phyloP scores from a whole-genome alignment of 1,140 invertebrate species.

The Venustaconcha ellipsiformis region DNA sequence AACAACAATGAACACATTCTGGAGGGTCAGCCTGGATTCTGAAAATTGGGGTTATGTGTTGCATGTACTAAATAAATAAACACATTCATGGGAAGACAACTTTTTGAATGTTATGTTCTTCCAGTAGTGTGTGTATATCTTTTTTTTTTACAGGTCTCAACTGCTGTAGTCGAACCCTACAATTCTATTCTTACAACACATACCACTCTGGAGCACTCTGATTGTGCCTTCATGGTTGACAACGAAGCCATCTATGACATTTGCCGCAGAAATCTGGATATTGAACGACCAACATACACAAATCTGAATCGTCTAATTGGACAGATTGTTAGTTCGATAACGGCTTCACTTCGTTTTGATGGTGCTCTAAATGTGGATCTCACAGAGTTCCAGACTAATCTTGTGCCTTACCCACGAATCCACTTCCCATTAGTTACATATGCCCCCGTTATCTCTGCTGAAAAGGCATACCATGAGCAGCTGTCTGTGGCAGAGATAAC shows the following conservation, averaged over 20 bases:
- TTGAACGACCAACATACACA: slow-evolving; percentile 78
- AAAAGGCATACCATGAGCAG: slow-evolving; percentile 69
- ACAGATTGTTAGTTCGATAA: slow-evolving; percentile 82
- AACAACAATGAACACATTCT: no score
- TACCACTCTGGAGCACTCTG: slow-evolving; percentile 69
- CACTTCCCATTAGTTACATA: slow-evolving; percentile 67
- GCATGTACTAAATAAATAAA: no score
- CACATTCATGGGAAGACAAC: no score
- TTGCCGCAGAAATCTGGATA: slow-evolving; percentile 88
- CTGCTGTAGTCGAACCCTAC: slow-evolving; percentile 70
- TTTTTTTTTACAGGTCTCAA: slow-evolving; percentile 52
- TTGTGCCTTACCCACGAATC: slow-evolving; percentile 68
- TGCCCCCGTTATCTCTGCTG: slow-evolving; percentile 65
- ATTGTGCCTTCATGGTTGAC: slow-evolving; percentile 78
- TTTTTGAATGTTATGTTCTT: no score
- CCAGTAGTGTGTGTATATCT: no score
- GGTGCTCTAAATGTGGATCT: slow-evolving; percentile 85
- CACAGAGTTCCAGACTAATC: slow-evolving; percentile 82
- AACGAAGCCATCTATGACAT: slow-evolving; percentile 93
- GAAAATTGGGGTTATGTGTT: no score
- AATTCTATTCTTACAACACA: slow-evolving; percentile 70
- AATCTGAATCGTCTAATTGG: slow-evolving; percentile 65
- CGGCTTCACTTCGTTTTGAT: slow-evolving; percentile 87
- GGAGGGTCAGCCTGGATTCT: no score
- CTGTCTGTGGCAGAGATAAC: slow-evolving; percentile 80